Conservation (phyloP, 2,797 vertebrate species). For the Forpus xanthops region DNA sequence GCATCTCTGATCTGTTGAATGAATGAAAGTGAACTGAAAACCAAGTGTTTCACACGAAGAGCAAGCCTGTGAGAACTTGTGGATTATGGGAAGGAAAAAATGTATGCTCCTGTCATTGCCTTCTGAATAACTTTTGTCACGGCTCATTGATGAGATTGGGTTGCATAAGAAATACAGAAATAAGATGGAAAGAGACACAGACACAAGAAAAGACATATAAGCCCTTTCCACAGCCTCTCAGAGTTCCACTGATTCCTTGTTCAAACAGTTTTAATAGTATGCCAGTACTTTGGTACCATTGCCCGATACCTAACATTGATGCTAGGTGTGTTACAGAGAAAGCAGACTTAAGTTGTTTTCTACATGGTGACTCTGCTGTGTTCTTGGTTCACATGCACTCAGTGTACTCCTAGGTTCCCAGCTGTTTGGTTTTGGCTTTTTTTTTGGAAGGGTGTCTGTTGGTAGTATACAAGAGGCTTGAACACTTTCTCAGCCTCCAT, state of each 20-base stretch:
- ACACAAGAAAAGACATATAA: neutral
- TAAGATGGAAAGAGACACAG: neutral
- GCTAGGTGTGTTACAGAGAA: neutral
- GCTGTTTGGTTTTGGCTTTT: neutral
- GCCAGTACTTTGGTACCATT: neutral
- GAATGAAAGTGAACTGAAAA: neutral
- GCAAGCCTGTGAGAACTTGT: neutral
- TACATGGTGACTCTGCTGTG: neutral
- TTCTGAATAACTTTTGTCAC: neutral
- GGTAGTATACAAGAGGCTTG: neutral
- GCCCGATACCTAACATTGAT: neutral
- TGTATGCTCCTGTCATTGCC: neutral
- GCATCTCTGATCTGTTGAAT: neutral
- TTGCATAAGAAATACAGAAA: neutral
- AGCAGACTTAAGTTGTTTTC: neutral
- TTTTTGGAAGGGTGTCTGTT: neutral
- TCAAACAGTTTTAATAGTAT: neutral
- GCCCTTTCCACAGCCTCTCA: neutral
- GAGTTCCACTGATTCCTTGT: neutral
- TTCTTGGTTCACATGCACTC: neutral
- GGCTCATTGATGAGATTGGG: neutral
- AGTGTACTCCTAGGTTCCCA: fast-evolving
- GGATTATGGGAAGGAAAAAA: neutral
- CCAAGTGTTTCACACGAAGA: neutral
- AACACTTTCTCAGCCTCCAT: neutral